Percentiles rank a stretch among this genome's conserved stretches.
Conservation (phyloP, 2,113 vertebrate genomes). For the Corapipo altera region DNA sequence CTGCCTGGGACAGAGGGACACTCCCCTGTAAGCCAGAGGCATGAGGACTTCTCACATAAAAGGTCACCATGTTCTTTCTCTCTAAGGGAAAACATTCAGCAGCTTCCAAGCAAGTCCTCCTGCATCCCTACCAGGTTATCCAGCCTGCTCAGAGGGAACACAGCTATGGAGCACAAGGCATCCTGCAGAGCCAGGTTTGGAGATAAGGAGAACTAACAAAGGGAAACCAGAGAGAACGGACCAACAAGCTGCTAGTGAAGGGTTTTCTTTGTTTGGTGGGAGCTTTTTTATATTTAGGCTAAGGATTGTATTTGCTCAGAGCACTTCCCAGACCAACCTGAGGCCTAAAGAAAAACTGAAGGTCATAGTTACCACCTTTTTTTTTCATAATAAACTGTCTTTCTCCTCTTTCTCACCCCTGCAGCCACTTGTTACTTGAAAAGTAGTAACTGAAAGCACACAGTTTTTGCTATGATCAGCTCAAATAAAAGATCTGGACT, state of each 20-base stretch:
- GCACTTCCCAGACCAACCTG: not conserved
- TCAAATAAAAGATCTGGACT: not conserved
- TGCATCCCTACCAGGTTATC: not conserved
- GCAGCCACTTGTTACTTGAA: not conserved
- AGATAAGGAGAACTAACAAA: not conserved
- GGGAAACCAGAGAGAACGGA: not conserved
- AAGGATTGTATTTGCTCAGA: not conserved
- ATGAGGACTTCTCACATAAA: not conserved
- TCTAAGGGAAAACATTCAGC: not conserved
- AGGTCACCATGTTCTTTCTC: not conserved
- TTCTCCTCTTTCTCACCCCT: not conserved
- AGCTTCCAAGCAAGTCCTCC: not conserved
- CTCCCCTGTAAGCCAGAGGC: not conserved
- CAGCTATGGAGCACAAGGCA: fast-evolving
- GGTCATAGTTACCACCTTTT: not conserved
- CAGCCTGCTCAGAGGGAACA: not conserved
- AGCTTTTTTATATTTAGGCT: not conserved
- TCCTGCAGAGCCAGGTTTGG: not conserved
- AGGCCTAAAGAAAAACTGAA: not conserved
- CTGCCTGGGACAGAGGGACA: not conserved
- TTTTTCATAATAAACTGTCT: not conserved
- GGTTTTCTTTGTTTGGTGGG: not conserved
- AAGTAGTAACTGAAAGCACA: not conserved
- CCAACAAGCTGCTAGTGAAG: not conserved
- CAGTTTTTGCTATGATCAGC: not conserved